Evolutionary conservation across 2,888 invertebrate genomes (phyloP).

Genomic region (Drosophila eohydei): DNA sequence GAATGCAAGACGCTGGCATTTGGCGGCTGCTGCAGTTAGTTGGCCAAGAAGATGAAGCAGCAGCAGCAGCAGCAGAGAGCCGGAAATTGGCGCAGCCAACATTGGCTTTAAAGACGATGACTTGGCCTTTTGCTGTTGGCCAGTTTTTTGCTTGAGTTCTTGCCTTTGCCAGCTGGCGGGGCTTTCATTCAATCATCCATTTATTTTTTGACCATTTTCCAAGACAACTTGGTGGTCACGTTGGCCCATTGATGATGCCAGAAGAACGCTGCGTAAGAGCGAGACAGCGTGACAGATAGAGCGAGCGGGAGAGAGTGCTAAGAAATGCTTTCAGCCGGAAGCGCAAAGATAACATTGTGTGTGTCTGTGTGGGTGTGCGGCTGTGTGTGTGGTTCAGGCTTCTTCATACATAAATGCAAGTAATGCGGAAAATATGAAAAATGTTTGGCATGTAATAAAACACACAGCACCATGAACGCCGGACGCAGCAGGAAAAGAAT

Average conservation of each 20-base stretch:
- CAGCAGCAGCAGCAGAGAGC: slow-evolving; percentile 36
- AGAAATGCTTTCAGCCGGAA: slow-evolving; percentile 83
- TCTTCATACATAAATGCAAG: slow-evolving; percentile 78
- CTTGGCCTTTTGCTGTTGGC: slow-evolving; percentile 71
- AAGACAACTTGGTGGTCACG: slow-evolving; percentile 80
- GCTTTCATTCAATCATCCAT: slow-evolving; percentile 80
- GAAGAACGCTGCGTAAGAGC: slow-evolving; percentile 29
- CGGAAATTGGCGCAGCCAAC: slow-evolving; percentile 74
- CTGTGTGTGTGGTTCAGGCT: slow-evolving; percentile 48
- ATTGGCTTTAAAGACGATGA: slow-evolving; percentile 80
- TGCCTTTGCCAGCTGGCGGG: slow-evolving; percentile 76
- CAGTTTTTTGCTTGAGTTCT: slow-evolving; percentile 55
- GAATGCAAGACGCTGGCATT: slow-evolving; percentile 71
- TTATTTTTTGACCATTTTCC: slow-evolving; percentile 78
- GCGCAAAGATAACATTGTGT: slow-evolving; percentile 77
- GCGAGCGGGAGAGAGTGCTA: slow-evolving; percentile 44
- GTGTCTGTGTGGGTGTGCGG: slow-evolving; percentile 37
- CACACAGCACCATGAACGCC: slow-evolving; percentile 51
- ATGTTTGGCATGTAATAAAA: slow-evolving; percentile 72
- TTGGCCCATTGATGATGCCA: slow-evolving; percentile 68
- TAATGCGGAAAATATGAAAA: slow-evolving; percentile 79
- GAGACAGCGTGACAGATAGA: slow-evolving; percentile 3
- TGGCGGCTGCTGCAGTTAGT: slow-evolving; percentile 36
- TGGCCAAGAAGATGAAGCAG: slow-evolving; percentile 31
- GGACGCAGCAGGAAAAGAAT: slow-evolving; percentile 31